These are phyloP conservation scores for Lagocephalus sceleratus DNA, from an alignment of 2,797 vertebrate species.

Conservation along the genomic window DNA sequence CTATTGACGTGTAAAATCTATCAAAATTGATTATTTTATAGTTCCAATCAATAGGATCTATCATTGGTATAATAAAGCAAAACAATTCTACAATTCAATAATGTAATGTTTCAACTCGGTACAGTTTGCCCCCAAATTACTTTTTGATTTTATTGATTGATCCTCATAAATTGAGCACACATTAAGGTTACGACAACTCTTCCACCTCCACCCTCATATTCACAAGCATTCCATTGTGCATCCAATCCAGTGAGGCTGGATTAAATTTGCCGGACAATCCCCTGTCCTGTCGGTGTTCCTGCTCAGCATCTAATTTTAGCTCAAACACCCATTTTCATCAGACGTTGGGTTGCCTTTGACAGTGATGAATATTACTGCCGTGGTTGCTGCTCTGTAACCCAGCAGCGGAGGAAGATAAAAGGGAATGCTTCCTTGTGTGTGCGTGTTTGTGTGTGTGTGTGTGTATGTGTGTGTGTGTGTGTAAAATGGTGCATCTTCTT, in stretches of 20 bases:
- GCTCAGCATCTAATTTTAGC: background rate
- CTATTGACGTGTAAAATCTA: no score
- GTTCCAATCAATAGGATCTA: no score
- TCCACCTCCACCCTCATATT: no score
- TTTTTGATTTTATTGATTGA: no score
- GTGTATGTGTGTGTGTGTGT: slow-evolving; percentile 15
- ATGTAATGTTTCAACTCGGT: no score
- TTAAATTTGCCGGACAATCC: background rate
- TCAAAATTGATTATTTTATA: no score
- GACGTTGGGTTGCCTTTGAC: background rate
- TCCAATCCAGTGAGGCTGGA: background rate
- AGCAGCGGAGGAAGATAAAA: slow-evolving; percentile 26
- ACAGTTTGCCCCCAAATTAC: no score
- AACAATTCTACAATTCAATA: no score
- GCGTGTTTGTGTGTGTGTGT: slow-evolving; percentile 26
- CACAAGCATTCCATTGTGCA: no score
- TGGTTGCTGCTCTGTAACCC: slow-evolving; percentile 12
- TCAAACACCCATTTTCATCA: slow-evolving; percentile 3
- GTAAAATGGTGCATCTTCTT: slow-evolving; percentile 48
- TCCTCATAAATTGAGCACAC: no score
- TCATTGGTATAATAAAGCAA: no score
- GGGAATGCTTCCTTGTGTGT: slow-evolving; percentile 8
- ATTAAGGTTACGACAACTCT: no score
- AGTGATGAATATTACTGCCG: background rate
- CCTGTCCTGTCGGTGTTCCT: background rate